phyloP scores from a whole-genome alignment of 2,888 invertebrate species.

The Xylota segnis region DNA sequence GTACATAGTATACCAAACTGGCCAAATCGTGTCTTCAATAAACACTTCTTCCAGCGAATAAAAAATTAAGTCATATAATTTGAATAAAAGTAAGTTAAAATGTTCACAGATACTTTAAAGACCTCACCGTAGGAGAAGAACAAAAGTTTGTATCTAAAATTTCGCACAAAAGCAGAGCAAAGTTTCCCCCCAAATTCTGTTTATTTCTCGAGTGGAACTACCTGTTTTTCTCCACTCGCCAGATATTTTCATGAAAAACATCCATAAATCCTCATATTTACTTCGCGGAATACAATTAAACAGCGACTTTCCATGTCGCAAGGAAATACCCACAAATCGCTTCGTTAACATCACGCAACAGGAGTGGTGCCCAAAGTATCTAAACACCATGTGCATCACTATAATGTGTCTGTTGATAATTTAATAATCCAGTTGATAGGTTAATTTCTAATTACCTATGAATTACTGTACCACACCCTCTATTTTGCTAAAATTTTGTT shows the following conservation, averaged over 20 bases:
- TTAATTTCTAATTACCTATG: background rate
- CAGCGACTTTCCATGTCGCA: constrained; percentile 6
- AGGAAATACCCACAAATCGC: background rate
- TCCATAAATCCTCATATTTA: background rate
- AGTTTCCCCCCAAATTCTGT: no score
- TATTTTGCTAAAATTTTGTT: background rate
- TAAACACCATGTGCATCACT: background rate
- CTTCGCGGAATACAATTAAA: background rate
- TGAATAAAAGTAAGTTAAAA: no score
- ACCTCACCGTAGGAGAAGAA: no score
- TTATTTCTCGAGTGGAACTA: no score
- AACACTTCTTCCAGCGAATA: no score
- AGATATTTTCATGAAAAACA: background rate
- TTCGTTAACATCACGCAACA: background rate
- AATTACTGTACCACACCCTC: background rate
- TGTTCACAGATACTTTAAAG: no score
- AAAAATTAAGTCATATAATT: no score
- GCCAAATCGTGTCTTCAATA: no score
- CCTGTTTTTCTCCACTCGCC: background rate
- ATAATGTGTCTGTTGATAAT: background rate
- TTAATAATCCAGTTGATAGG: constrained; percentile 1
- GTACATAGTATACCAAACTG: no score
- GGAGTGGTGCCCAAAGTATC: background rate
- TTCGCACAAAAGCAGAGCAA: no score
- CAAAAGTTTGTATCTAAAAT: no score